Evolutionary conservation across 1,140 invertebrate species (phyloP).

Genomic region (Acyrthosiphon pisum): DNA sequence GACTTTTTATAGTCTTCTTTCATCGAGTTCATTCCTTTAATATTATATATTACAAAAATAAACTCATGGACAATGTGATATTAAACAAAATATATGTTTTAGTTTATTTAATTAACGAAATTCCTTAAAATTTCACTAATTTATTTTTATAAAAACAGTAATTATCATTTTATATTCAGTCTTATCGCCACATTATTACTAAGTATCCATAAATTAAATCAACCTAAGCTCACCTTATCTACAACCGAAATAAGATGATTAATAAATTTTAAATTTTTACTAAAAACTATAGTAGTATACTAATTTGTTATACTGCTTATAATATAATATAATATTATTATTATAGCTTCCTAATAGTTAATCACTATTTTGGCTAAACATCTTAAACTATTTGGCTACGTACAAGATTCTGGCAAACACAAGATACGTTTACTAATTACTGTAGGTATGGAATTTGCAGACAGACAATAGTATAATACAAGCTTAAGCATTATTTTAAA

Average conservation of each 20-base stretch:
- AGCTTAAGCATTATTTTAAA: background rate
- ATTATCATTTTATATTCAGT: background rate
- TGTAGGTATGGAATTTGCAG: background rate
- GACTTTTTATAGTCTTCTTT: background rate
- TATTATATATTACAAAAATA: no score
- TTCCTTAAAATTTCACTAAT: background rate
- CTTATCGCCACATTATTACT: background rate
- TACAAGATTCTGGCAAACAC: background rate
- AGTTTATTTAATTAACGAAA: background rate
- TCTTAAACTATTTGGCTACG: conserved; percentile 5
- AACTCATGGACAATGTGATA: background rate
- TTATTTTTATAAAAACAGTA: background rate
- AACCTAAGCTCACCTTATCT: background rate
- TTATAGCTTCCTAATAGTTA: background rate
- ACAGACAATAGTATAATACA: background rate
- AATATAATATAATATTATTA: background rate
- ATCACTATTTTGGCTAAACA: background rate
- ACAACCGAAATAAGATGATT: background rate
- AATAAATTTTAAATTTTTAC: background rate
- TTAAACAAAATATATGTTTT: background rate
- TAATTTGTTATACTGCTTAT: background rate
- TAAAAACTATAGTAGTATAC: background rate
- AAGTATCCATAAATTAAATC: background rate
- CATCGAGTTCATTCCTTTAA: background rate
- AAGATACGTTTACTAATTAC: conserved; percentile 25